A percentile compares a stretch with the other conserved stretches of the same genome.
Evolutionary conservation across 2,888 invertebrate species (phyloP).

Genomic region (Venusia cambrica): DNA sequence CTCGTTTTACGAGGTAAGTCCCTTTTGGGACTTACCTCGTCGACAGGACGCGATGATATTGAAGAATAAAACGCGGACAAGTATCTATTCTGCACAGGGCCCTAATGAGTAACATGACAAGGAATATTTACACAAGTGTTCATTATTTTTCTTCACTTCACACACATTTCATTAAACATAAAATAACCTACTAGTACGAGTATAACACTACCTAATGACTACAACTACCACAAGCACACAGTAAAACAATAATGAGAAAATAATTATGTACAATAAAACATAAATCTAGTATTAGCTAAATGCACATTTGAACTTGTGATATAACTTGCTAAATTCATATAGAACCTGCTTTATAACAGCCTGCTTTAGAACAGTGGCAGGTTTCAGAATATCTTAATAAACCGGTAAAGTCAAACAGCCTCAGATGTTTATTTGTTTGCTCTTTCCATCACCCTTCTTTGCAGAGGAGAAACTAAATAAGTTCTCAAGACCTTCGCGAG

Average conservation of each 20-base stretch:
- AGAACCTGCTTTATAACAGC: too few relatives aligned
- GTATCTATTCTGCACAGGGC: too few relatives aligned
- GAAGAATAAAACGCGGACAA: too few relatives aligned
- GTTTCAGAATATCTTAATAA: too few relatives aligned
- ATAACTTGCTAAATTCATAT: too few relatives aligned
- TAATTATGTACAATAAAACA: conserved; percentile 1
- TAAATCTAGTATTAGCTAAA: conserved; percentile 26
- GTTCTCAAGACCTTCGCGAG: conserved; percentile 70
- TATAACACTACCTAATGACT: conserved; percentile 1
- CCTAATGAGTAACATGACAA: conserved; percentile 9
- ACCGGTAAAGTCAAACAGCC: too few relatives aligned
- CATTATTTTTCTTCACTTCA: too few relatives aligned
- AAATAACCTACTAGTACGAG: conserved; percentile 1
- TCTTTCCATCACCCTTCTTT: conserved; percentile 53
- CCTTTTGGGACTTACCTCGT: too few relatives aligned
- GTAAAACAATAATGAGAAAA: conserved; percentile 7
- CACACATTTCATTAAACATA: conserved; percentile 4
- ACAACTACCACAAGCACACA: conserved; percentile 5
- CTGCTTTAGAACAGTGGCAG: too few relatives aligned
- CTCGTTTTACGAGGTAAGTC: too few relatives aligned
- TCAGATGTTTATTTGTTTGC: conserved; percentile 48
- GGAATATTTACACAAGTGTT: conserved; percentile 18
- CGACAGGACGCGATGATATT: too few relatives aligned
- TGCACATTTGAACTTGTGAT: conserved; percentile 17
- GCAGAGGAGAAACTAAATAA: conserved; percentile 59